Conservation (phyloP, 2,888 invertebrate genomes). For the Eupithecia abbreviata region DNA sequence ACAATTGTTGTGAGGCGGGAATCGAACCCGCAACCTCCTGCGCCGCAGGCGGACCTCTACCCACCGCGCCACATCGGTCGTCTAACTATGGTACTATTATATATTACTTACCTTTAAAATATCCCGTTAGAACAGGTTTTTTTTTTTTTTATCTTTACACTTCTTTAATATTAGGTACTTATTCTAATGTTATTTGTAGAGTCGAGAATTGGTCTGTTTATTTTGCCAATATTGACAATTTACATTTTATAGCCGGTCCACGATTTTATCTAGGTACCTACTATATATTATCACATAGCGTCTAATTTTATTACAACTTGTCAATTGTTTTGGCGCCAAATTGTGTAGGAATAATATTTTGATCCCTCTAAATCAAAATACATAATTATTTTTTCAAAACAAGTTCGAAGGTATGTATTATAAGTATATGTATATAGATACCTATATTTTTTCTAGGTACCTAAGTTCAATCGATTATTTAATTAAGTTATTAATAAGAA, state of each 20-base stretch:
- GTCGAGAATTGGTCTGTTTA: slow-evolving; percentile 2
- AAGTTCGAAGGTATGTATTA: too few relatives aligned
- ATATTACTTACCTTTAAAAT: not conserved
- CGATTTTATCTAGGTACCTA: slow-evolving; percentile 1
- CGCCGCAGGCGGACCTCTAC: too few relatives aligned
- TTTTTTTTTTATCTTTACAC: too few relatives aligned
- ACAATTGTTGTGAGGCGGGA: too few relatives aligned
- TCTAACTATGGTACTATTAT: too few relatives aligned
- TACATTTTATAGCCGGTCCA: not conserved
- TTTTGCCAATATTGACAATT: not conserved
- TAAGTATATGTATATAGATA: too few relatives aligned
- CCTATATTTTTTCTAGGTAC: too few relatives aligned
- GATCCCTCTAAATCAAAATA: not conserved
- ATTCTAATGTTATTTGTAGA: not conserved
- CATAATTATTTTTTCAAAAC: not conserved
- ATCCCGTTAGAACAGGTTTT: too few relatives aligned
- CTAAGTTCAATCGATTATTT: too few relatives aligned
- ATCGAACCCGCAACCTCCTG: too few relatives aligned
- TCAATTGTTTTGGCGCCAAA: slow-evolving; percentile 2
- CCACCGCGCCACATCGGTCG: too few relatives aligned
- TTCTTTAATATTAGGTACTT: not conserved
- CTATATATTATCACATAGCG: not conserved
- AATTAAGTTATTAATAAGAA: too few relatives aligned
- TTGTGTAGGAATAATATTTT: not conserved
- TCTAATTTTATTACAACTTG: not conserved